phyloP scores from a whole-genome alignment of 2,888 invertebrate genomes.

The Gasteruption jaculator region DNA sequence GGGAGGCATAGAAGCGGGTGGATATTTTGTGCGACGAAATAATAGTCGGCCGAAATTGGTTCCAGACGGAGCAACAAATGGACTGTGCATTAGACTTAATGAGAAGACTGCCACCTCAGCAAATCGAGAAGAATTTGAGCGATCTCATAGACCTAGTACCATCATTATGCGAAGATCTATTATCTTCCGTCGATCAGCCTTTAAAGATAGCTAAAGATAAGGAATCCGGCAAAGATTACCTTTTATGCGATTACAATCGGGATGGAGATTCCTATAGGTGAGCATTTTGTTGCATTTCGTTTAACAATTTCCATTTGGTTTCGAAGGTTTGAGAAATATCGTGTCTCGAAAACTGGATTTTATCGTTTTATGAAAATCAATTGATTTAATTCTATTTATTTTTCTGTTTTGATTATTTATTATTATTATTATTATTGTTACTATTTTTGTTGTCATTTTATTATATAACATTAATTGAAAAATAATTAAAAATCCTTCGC shows the following conservation, averaged over 20 bases:
- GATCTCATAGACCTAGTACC: conserved; percentile 97
- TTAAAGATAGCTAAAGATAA: conserved; percentile 95
- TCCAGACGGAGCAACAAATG: conserved; percentile 91
- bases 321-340: too few relatives aligned
- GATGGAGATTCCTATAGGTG: conserved; percentile 84
- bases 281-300: background rate
- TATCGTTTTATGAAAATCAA: too few relatives aligned
- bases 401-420: too few relatives aligned
- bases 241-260: conserved; percentile 97
- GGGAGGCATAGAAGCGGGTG: background rate
- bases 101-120: conserved; percentile 97
- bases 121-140: conserved; percentile 96
- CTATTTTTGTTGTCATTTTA: conserved; percentile 1
- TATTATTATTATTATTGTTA: too few relatives aligned
- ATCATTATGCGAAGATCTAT: conserved; percentile 89
- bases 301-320: too few relatives aligned
- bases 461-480: background rate
- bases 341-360: too few relatives aligned
- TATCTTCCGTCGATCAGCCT: conserved; percentile 97
- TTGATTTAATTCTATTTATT: too few relatives aligned
- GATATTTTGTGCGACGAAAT: background rate
- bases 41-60: conserved; percentile 27
- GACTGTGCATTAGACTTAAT: conserved; percentile 99
- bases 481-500: conserved; percentile 1
- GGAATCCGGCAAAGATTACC: conserved; percentile 92